These are phyloP conservation scores for Acropternis orthonyx DNA, from an alignment of 2,797 vertebrate species.

Conservation along the genomic window DNA sequence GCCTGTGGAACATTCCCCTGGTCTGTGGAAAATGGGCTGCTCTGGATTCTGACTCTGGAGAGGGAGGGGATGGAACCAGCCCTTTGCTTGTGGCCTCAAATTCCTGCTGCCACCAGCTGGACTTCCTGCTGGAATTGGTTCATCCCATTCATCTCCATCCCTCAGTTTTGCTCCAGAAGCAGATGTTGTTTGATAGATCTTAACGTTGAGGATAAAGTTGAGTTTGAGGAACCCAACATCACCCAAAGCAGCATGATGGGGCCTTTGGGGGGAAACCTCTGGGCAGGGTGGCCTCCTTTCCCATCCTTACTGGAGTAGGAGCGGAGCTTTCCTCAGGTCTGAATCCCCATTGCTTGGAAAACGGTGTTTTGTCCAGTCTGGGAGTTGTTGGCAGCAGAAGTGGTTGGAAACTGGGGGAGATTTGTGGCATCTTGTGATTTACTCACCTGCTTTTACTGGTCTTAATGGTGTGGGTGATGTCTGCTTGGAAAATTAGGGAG, in stretches of 20 bases:
- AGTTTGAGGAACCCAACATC: neutral
- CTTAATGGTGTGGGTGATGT: neutral
- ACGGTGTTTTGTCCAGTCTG: accelerated
- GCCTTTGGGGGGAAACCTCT: neutral
- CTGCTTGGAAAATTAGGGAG: neutral
- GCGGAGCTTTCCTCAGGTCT: neutral
- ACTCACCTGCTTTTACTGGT: neutral
- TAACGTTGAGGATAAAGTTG: neutral
- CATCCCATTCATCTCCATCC: neutral
- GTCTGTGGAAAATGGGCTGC: neutral
- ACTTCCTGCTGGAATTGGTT: neutral
- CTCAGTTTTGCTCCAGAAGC: neutral
- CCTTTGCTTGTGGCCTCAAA: neutral
- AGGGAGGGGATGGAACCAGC: neutral
- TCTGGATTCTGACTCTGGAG: neutral
- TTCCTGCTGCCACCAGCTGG: neutral
- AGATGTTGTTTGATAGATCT: neutral
- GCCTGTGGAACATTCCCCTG: accelerated
- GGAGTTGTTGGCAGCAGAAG: neutral
- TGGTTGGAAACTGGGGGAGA: neutral
- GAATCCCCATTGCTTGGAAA: accelerated
- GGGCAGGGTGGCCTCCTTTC: neutral
- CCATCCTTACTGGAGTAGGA: accelerated
- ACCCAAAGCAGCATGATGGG: neutral
- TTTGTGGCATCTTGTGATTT: neutral